Evolutionary conservation across 37 sponge, comb jelly and placozoan genomes (phyloP).

Genomic region (Hexactinellida sp.): DNA sequence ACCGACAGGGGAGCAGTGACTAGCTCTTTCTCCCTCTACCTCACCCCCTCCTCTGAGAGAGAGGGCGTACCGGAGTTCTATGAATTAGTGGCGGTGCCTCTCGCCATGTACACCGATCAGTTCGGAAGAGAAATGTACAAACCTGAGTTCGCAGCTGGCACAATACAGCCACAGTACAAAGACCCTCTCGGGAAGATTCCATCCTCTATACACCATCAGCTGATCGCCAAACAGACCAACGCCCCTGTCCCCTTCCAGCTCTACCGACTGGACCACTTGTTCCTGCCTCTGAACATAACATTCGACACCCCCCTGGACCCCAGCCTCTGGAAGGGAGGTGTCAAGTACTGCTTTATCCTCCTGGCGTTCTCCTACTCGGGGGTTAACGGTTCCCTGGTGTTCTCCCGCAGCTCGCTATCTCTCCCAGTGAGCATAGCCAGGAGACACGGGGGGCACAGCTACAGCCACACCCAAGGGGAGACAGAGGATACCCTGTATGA

Average conservation of each 20-base stretch:
- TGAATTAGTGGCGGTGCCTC: neutral
- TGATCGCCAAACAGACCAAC: neutral
- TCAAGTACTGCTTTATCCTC: neutral
- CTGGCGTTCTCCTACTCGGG: neutral
- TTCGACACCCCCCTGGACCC: neutral
- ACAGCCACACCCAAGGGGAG: neutral
- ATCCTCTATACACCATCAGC: neutral
- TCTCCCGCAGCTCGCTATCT: neutral
- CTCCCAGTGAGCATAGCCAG: neutral
- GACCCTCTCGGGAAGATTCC: neutral
- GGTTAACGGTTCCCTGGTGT: neutral
- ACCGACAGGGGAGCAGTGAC: neutral
- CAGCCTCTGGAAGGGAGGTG: neutral
- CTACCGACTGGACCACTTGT: neutral
- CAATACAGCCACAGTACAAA: neutral
- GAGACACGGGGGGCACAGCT: neutral
- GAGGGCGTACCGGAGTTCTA: neutral
- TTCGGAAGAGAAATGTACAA: conserved; percentile 2
- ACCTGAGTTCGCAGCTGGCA: neutral
- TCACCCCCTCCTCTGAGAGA: neutral
- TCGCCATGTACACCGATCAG: neutral
- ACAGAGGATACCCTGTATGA: neutral
- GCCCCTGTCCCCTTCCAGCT: neutral
- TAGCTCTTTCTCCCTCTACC: neutral
- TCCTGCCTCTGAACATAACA: neutral